Base-by-base conservation (phyloP, 2,797 vertebrate species). In the Cirrhinus mrigala region DNA sequence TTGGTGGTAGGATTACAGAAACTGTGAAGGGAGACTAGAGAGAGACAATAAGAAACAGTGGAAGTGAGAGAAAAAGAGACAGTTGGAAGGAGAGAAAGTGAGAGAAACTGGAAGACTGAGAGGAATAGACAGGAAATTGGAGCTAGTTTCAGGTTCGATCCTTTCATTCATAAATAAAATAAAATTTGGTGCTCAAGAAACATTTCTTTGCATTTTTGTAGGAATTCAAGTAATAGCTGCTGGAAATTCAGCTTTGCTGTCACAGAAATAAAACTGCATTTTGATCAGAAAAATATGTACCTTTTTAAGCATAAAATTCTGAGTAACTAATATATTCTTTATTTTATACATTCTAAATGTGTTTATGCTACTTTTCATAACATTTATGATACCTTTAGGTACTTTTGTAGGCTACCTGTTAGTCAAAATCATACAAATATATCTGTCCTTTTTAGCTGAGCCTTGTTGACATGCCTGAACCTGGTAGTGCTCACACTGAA, bases 1-100 rank as follows among this genome's bases (percentile, higher is more conserved):
- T 84, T 82, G 85, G 44, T 77, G 81, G 14, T 48, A 76, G 33
- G 27, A 37, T 84, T 79, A 58, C 37, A 48, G 18, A 79, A 20
- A 69, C 48, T 58, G 46, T 9, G 33, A 40, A 64, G 6, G 15
- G 15, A 33, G 29, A 50, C 24, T 2, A 22, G 9, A 24, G 24
- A 29, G 16, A 50, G 27, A 52, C 24, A 52, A 33, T n/a, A 48
- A n/a, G 44, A 50, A n/a, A 74, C 52, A 24, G 18, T 50, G 60
- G 18, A 79, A 50, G 60, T 50, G 22, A 73, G 52, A 54, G 37
- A 60, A 62, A 48, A 14, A 73, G 24, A 62, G 11, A 44, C 40
- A 8, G 14, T 16, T 75, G 74, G 33, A n/a, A 60, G 18, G 4
- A 37, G 52, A 71, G 68, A 80, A 71, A 71, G 37, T 48, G 12